Base-by-base conservation (phyloP, 1,140 invertebrate species). In the Agraylea sexmaculata region DNA sequence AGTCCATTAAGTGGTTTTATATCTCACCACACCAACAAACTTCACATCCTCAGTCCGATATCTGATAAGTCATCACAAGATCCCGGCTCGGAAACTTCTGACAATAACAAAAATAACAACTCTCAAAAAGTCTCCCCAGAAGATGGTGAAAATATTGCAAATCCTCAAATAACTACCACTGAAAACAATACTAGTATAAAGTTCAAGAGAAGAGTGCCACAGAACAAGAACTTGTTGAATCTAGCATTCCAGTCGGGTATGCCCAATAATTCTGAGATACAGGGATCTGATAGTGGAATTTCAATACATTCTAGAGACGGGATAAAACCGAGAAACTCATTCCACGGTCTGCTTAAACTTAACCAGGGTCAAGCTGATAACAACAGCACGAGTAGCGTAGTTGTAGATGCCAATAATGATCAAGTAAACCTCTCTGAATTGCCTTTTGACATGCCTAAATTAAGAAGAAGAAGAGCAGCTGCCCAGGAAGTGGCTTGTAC, bases 31-130 rank as follows among this genome's bases (percentile, higher is more conserved):
- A 70, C 75, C 7, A 73, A 70, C 53, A 86, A 87, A 54, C 58
- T 87, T 45, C 82, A 87, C 55, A 85, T 88, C 50, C 67, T 90
- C 11, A 88, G 84, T 39, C 86, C 86, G 4, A 90, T 89, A 51
- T 88, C 84, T 18, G 86, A 89, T 59, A 88, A 88, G 55, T 87
- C 84, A n/a, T 84, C 82, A 2, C 81, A 87, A 54, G 85, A 89
- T 53, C 83, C 82, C 10, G 77, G 74, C 11, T 81, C 78, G 1
- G 81, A 84, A 51, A 77, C 77, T 1, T 81, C 80, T 8, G 80
- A 83, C 45, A 80, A 80, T 54, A 82, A 83, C 50, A 77, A 75
- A 43, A 82, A 82, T 54, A 81, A 82, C 50, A 80, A 80, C 51
- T 80, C 78, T 1, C 77, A 80, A 51, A 78, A 79, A 52, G 74